Evolutionary conservation across 2,888 invertebrate species (phyloP).

Genomic region (Palloptera scutellata): DNA sequence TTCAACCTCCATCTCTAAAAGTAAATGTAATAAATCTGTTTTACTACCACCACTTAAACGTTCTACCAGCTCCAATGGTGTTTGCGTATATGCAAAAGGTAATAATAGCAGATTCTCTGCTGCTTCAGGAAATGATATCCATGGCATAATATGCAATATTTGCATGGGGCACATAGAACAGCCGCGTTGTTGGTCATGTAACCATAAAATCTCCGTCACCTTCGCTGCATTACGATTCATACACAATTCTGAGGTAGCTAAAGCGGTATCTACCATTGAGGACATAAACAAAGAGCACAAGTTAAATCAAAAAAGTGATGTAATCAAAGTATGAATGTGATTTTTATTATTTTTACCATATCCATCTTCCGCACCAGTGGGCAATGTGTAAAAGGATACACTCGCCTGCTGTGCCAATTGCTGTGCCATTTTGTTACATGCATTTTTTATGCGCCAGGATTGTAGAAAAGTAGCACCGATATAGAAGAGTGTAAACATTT

Average conservation of each 20-base stretch:
- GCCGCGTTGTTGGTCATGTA: slow-evolving; percentile 59
- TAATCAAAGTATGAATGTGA: background rate
- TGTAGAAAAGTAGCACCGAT: slow-evolving; percentile 84
- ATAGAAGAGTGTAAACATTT: slow-evolving; percentile 80
- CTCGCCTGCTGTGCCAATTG: slow-evolving; percentile 69
- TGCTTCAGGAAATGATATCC: slow-evolving; percentile 65
- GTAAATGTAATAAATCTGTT: slow-evolving; percentile 51
- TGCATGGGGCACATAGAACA: slow-evolving; percentile 64
- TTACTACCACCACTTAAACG: slow-evolving; percentile 37
- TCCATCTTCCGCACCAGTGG: slow-evolving; percentile 55
- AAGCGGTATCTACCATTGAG: slow-evolving; percentile 49
- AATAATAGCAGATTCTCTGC: slow-evolving; percentile 50
- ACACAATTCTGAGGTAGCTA: slow-evolving; percentile 62
- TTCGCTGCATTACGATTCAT: slow-evolving; percentile 59
- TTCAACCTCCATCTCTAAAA: slow-evolving; percentile 60
- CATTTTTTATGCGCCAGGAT: slow-evolving; percentile 78
- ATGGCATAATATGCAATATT: slow-evolving; percentile 65
- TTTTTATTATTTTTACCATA: slow-evolving; percentile 50
- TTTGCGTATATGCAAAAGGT: slow-evolving; percentile 55
- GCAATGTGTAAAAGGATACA: slow-evolving; percentile 70
- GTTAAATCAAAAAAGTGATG: slow-evolving; percentile 10
- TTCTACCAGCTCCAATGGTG: slow-evolving; percentile 38
- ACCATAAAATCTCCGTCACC: slow-evolving; percentile 63
- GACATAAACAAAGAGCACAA: background rate
- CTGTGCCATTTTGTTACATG: slow-evolving; percentile 74